Evolutionary conservation across 2,797 vertebrate genomes (phyloP).

Genomic region (Discoglossus pictus): DNA sequence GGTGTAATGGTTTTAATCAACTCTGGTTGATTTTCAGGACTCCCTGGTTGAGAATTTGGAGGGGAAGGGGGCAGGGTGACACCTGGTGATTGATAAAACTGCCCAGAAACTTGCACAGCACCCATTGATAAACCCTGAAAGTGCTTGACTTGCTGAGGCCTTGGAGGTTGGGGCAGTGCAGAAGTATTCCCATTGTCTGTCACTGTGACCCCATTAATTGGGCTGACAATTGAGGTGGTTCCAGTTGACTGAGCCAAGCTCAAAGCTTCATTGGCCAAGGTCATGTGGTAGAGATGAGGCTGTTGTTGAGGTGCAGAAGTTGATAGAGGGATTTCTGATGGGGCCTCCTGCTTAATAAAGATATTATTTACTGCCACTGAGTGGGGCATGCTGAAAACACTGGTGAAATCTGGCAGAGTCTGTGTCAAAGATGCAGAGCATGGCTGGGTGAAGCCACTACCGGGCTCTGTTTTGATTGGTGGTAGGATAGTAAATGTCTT

Average conservation of each 20-base stretch:
- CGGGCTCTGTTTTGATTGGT: conserved; percentile 81
- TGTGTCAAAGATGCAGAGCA: conserved; percentile 68
- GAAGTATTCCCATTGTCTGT: conserved; percentile 61
- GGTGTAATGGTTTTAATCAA: conserved; percentile 74
- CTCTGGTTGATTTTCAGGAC: conserved; percentile 82
- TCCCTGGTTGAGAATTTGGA: conserved; percentile 88
- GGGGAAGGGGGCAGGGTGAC: conserved; percentile 87
- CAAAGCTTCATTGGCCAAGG: conserved; percentile 68
- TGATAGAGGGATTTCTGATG: conserved; percentile 65
- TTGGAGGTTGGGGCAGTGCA: conserved; percentile 31
- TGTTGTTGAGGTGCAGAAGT: conserved; percentile 76
- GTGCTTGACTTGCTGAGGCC: conserved; percentile 58
- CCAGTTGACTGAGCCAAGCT: conserved; percentile 67
- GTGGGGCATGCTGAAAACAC: conserved; percentile 85
- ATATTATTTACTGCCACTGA: conserved; percentile 75
- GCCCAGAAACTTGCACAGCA: conserved; percentile 53
- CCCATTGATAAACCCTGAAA: conserved; percentile 63
- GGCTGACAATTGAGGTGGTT: conserved; percentile 74
- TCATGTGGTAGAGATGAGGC: conserved; percentile 82
- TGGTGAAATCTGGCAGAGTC: conserved; percentile 88
- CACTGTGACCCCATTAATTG: conserved; percentile 69
- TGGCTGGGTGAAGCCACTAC: conserved; percentile 67
- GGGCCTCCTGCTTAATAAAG: conserved; percentile 84
- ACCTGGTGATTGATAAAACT: conserved; percentile 68
- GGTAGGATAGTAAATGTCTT: conserved; percentile 57